Evolutionary conservation across 2,113 vertebrate genomes (phyloP).

Genomic region (Alethe castanea): DNA sequence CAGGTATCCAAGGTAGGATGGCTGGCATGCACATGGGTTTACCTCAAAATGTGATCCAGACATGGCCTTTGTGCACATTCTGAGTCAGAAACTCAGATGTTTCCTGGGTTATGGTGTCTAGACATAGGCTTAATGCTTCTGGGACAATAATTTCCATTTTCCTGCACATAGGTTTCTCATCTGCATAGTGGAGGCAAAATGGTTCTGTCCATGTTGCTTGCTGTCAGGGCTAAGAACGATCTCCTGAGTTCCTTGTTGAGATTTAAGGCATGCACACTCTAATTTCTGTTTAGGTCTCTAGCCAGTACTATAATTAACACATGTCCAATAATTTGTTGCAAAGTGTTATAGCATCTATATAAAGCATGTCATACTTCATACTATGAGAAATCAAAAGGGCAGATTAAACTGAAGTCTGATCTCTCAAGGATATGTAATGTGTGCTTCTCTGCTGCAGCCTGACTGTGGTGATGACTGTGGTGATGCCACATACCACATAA

Average conservation of each 20-base stretch:
- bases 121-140: conserved; percentile 35
- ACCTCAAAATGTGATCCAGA: not conserved
- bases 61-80: not conserved
- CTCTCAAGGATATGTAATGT: not conserved
- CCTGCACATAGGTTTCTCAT: not conserved
- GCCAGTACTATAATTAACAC: not conserved
- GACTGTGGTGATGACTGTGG: not conserved
- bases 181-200: not conserved
- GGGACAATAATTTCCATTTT: not conserved
- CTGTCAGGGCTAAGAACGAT: fast-evolving
- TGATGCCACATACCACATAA: not conserved
- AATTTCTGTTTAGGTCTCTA: not conserved
- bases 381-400: not conserved
- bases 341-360: not conserved
- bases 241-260: not conserved
- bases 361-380: not conserved
- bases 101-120: conserved; percentile 13
- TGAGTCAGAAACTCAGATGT: not conserved
- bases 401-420: not conserved
- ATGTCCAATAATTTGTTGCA: not conserved
- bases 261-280: not conserved
- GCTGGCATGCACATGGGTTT: not conserved
- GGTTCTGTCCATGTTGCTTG: not conserved
- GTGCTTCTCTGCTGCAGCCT: not conserved
- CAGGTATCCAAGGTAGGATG: not conserved